Evolutionary conservation across 2,113 vertebrate species (phyloP).

Genomic region (Hemiscyllium ocellatum): DNA sequence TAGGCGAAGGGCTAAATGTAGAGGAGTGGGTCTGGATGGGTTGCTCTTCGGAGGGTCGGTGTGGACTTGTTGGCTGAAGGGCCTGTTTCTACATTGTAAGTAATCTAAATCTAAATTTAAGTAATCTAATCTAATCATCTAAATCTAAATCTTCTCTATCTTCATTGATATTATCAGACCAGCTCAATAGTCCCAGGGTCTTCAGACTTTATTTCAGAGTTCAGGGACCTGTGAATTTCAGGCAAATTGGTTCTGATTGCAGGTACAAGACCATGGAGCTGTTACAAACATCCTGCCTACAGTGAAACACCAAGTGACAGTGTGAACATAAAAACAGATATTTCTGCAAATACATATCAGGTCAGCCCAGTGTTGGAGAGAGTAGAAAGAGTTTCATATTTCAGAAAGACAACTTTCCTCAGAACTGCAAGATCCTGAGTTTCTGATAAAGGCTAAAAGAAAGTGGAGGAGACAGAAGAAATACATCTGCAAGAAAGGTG

Average conservation of each 20-base stretch:
- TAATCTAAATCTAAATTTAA: no score
- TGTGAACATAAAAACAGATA: background rate
- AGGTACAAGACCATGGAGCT: background rate
- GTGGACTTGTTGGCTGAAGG: no score
- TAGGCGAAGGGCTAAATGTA: no score
- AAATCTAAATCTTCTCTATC: no score
- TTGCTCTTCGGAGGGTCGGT: no score
- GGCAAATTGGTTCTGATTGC: background rate
- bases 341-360: background rate
- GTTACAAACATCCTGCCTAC: no score
- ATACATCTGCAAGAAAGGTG: background rate
- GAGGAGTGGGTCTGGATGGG: no score
- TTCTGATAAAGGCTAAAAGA: background rate
- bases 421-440: background rate
- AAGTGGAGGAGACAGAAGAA: background rate
- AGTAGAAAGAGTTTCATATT: background rate
- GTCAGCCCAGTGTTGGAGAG: background rate
- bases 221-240: background rate
- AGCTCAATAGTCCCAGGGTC: no score
- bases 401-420: background rate
- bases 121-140: no score
- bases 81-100: no score
- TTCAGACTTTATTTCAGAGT: no score
- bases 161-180: no score
- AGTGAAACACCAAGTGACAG: background rate